phyloP scores from a whole-genome alignment of 2,888 invertebrate genomes.

The Synanthedon vespiformis region DNA sequence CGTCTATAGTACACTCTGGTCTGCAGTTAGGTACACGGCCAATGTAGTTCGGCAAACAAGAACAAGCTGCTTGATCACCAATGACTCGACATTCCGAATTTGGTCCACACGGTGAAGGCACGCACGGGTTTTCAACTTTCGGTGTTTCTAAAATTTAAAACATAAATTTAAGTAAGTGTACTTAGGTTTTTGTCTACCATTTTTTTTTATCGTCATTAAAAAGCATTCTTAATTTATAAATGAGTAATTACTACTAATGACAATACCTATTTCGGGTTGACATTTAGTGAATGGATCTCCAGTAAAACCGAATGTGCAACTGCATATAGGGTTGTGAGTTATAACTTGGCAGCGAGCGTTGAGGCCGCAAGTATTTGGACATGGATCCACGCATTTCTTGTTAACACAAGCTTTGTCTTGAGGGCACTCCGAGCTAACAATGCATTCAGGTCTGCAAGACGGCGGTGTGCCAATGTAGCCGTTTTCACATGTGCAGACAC shows the following conservation, averaged over 20 bases:
- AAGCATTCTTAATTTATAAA: conserved; percentile 19
- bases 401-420: conserved; percentile 84
- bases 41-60: conserved; percentile 82
- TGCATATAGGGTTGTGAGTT: conserved; percentile 89
- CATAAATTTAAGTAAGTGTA: neutral
- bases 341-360: conserved; percentile 87
- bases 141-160: conserved; percentile 1
- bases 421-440: conserved; percentile 85
- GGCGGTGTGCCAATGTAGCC: conserved; percentile 84
- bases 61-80: conserved; percentile 86
- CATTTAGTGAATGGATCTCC: conserved; percentile 86
- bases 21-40: conserved; percentile 89
- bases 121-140: conserved; percentile 74
- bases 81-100: conserved; percentile 85
- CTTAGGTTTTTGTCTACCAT: neutral
- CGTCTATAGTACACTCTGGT: conserved; percentile 83
- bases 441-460: conserved; percentile 84
- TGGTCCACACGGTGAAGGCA: conserved; percentile 86
- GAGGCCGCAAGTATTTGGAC: conserved; percentile 83
- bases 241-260: neutral
- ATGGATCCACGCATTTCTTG: conserved; percentile 85
- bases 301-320: conserved; percentile 80
- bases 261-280: conserved; percentile 71
- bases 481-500: conserved; percentile 82
- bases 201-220: neutral